A percentile compares a stretch with the other conserved stretches of the same genome.
Conservation (phyloP, 2,797 vertebrate species). For the Sebastes nivosus region DNA sequence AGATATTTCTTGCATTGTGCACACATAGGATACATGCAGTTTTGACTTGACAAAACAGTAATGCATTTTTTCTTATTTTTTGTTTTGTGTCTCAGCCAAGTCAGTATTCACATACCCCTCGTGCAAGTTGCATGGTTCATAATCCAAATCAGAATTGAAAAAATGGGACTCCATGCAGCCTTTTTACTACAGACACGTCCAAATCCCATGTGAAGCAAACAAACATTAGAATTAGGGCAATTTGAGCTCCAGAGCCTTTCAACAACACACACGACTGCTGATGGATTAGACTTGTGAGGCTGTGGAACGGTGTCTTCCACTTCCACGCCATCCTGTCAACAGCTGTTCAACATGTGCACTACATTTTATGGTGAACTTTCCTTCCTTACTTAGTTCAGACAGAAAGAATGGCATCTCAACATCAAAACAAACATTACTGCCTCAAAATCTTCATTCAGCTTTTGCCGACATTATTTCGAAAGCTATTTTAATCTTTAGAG, state of each 20-base stretch:
- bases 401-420: not conserved
- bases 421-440: not conserved
- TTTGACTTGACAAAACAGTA: not conserved
- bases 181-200: not conserved
- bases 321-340: not conserved
- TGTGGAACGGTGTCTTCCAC: not conserved
- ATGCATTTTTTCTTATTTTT: not conserved
- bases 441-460: not conserved
- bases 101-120: not conserved
- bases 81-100: not conserved
- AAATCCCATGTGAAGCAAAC: not conserved
- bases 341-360: not conserved
- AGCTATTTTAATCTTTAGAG: not conserved
- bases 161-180: not conserved
- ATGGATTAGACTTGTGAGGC: not conserved
- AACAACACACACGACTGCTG: not conserved
- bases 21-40: not conserved
- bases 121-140: not conserved
- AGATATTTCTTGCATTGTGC: not conserved
- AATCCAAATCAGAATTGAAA: conserved; percentile 4
- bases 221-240: not conserved
- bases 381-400: not conserved
- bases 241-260: not conserved
- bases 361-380: not conserved
- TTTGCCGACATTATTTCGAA: not conserved